Base-by-base conservation (phyloP, 1,140 invertebrate genomes). In the Araneus ventricosus region DNA sequence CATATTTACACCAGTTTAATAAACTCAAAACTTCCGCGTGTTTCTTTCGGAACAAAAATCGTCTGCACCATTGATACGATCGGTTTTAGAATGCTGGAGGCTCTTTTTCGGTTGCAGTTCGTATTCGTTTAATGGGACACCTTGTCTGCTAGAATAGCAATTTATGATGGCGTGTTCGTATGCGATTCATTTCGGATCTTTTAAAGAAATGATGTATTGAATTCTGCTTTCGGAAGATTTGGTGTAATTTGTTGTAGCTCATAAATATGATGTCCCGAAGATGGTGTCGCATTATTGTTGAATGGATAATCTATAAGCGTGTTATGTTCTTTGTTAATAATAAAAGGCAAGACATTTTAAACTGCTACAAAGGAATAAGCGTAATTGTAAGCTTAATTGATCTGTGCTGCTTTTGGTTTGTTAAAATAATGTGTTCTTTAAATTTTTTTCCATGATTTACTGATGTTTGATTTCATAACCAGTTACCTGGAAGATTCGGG, bases 1-100 rank as follows among this genome's bases (percentile, higher is more conserved):
- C 86, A 14, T 37, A 61, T 88, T 88, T 88, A 67, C 57, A n/a
- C 34, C 59, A 88, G 86, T 88, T 88, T 88, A 67, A 41, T 88
- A 63, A 88, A 88, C 86, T 45, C 86, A 41, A n/a, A 7, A 41
- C 45, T 59, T 59, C 84, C 61, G 57, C 59, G 86, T 67, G 57
- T 67, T 30, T 86, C 45, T 59, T 86, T 86, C 8, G 20, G n/a
- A 86, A 59, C 84, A 30, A 24, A 45, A 84, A 52, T n/a, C n/a
- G 39, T 10, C n/a, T 41, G 14, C 45, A 17, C 20, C 37, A 20
- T 5, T 37, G 70, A 75, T 75, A 75, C 34, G 39, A 84, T 84
- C 80, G 20, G 24, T 14, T 52, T 8, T 1, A 45, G 20, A 75
- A 39, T 14, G 80, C 41, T 41, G 80, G n/a, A 41, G 80, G 80